These are phyloP conservation scores for Ametastegia equiseti DNA, from an alignment of 2,888 invertebrate species.

Conservation along the genomic window DNA sequence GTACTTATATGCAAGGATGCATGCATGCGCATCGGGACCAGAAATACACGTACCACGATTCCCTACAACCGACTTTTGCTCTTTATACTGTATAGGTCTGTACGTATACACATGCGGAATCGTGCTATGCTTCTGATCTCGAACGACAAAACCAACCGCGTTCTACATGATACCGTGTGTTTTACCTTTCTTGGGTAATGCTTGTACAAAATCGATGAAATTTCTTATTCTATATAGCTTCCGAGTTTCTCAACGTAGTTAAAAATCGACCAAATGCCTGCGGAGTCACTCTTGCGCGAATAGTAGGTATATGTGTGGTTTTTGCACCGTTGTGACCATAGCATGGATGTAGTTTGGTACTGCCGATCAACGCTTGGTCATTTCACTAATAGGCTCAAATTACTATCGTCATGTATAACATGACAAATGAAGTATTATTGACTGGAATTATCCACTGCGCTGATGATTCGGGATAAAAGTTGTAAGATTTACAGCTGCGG, in stretches of 20 bases:
- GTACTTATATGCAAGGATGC: neutral
- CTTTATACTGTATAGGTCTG: neutral
- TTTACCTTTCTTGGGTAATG: neutral
- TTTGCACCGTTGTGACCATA: no score
- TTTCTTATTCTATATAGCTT: neutral
- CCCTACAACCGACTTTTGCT: neutral
- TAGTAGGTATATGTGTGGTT: no score
- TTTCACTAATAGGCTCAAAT: no score
- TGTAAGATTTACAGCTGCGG: neutral
- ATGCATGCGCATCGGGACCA: slow-evolving; percentile 2
- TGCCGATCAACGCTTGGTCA: no score
- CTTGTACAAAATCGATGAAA: neutral
- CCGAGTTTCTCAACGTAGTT: no score
- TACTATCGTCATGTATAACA: no score
- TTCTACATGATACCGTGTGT: slow-evolving; percentile 28
- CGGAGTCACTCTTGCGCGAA: no score
- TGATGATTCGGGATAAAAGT: neutral
- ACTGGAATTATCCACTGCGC: neutral
- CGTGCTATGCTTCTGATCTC: slow-evolving; percentile 34
- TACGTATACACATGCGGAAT: neutral
- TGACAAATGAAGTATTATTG: neutral
- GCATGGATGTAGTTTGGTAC: no score
- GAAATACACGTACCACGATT: neutral
- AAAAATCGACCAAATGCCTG: no score
- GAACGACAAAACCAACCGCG: slow-evolving; percentile 18